Base-by-base conservation (phyloP, 2,888 invertebrate species). In the Cetonia aurata region DNA sequence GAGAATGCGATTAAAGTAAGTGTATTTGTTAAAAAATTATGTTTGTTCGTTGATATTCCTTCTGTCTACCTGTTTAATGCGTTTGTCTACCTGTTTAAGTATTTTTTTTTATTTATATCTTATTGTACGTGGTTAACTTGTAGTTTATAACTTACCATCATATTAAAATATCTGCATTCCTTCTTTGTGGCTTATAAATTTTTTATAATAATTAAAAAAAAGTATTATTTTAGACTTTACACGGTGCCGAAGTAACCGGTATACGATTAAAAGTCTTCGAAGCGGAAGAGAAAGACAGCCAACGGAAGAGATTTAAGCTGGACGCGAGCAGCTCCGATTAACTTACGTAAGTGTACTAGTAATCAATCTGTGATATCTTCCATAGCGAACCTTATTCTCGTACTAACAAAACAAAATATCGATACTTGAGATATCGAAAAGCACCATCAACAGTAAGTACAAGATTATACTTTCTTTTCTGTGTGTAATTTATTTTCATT, bases 221-320 rank as follows among this genome's bases (percentile, higher is more conserved):
- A 19, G 19, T 31, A 41, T 68, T 73, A 53, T 76, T 79, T 59
- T 71, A 86, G 80, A 80, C 81, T 0, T 84, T 97, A 55, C 96
- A 97, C 81, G 96, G 96, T 9, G 94, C 95, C 71, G 95, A 96
- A 83, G 89, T 97, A 70, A 93, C 93, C 79, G 96, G 96, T 25
- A 91, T 94, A 25, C 89, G 95, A 73, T 87, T 97, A 66, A 94
- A 96, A 86, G 96, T 97, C 4, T 86, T 96, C 84, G 92, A 94
- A 82, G 96, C 97, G 0, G 96, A 96, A 79, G 93, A 94, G 76
- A 89, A 80, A 50, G 77, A 76, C 12, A 74, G 76, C 60, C 74
- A 76, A 55, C 67, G 77, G 46, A 77, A 77, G 70, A 69, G 77
- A 12, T 59, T 74, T 50, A 74, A 74, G 59, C 59, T 76, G 6